These are phyloP conservation scores for Jaculus jaculus DNA, from an alignment of 2,113 vertebrate species.

Conservation along the genomic window DNA sequence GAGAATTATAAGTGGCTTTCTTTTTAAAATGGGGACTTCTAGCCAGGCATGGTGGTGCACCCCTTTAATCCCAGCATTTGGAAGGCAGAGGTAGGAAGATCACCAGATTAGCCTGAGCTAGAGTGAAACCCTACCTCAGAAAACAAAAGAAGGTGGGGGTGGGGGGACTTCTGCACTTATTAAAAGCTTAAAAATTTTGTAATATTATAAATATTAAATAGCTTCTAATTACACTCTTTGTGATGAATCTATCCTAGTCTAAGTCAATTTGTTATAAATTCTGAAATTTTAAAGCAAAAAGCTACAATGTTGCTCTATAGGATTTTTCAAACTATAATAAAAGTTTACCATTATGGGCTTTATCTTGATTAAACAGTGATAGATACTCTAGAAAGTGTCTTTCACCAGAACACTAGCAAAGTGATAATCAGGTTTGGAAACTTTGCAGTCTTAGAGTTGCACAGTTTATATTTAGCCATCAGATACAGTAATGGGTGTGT, in stretches of 20 bases:
- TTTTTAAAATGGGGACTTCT: neutral
- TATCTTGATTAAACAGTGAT: neutral
- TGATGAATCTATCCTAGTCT: neutral
- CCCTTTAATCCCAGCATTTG: too few relatives aligned
- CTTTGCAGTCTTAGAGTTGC: neutral
- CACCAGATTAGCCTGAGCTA: too few relatives aligned
- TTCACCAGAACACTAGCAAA: neutral
- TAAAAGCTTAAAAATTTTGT: neutral
- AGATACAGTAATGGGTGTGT: neutral
- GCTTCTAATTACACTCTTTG: neutral
- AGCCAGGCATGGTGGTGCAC: too few relatives aligned
- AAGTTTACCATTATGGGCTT: conserved; percentile 19
- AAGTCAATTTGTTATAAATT: conserved; percentile 37
- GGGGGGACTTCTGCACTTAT: neutral
- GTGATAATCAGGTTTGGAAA: neutral
- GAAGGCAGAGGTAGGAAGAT: too few relatives aligned
- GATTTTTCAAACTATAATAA: neutral
- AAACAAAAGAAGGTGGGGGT: too few relatives aligned
- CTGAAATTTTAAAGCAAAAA: conserved; percentile 49
- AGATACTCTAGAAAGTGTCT: neutral
- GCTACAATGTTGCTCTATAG: neutral
- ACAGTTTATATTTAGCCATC: neutral
- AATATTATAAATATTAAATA: conserved; percentile 44
- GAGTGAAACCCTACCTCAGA: too few relatives aligned
- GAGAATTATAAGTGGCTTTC: conserved; percentile 13